Evolutionary conservation across 2,113 vertebrate genomes (phyloP), one percentile per base, ranked within the genome.

Genomic region (Montifringilla adamsi): DNA sequence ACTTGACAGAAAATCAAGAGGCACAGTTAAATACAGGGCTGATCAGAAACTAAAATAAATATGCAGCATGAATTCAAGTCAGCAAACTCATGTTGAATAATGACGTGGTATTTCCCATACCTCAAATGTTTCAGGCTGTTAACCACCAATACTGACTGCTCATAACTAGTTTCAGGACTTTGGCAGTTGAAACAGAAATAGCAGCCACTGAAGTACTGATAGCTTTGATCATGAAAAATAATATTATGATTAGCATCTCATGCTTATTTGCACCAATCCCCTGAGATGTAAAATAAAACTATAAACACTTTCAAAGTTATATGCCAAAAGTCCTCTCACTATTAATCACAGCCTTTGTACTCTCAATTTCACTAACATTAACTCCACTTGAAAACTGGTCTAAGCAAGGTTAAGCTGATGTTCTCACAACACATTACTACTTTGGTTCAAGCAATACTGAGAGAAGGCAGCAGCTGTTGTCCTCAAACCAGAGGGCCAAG

Each of bases 141-240:
- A 91, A 87, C 35, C 74, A 89, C 41, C 66, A 56, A 82, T 72
- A 75, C 52, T 72, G 84, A 64, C 66, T 75, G 35, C 52, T 74
- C 59, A 79, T 30, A 94, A 74, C 35, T 28, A 46, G 50, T 72
- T 93, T 87, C 33, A 84, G 31, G 66, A 69, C 53, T 82, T 44
- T 8, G 41, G 37, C 69, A 87, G 28, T 20, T 89, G 49, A 89
- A 93, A 73, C 49, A 87, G 76, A 80, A 94, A 89, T 22, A 82
- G 58, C 62, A 95, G 41, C 69, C 53, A 89, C 1, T 95, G 60
- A 94, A 78, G 53, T 26, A 79, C 79, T 46, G 49, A 37, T 75
- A 94, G 16, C 64, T 95, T 94, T 92, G 77, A 95, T 93, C 35
- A 37, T 43, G 28, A 76, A 84, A 81, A 87, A 41, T 60, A 82